Evolutionary conservation across 64 coral and sea anemone genomes (phyloP), one percentile per base, ranked within the genome.

Genomic region (Acropora yongei): DNA sequence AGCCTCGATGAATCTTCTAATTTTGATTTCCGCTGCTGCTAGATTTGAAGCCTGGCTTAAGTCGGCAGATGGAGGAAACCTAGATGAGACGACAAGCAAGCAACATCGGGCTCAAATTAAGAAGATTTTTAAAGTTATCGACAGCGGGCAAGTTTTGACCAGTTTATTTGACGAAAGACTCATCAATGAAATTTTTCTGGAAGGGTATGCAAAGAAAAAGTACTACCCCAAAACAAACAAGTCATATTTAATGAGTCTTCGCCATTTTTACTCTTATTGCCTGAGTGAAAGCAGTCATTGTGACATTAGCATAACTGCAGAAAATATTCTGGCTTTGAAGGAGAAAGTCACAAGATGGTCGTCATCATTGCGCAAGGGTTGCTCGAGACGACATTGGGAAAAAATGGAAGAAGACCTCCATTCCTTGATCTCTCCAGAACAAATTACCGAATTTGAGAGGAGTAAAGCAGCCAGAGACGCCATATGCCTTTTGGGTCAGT

Each of bases 331-430:
- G 17, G 58, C 78, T 53, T 68, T 81, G 40, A 66, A 46, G 49
- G 89, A 83, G 19, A 91, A 75, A 57, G 60, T 91, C 68, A 46
- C 12, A 30, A 18, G 79, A 19, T 91, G 89, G 79, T 91, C 68
- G 39, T 69, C 63, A 5, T 39, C 79, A 60, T 83, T 19, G 75
- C 78, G 41, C 16, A 8, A 68, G 46, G 16, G 67, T 7, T 72
- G 49, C 47, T 30, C 60, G 78, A 74, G 57, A 68, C 78, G 79
- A 47, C 89, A 91, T 49, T 83, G 79, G 89, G 78, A 84, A 68
- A 91, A 83, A 53, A 91, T 83, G 89, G 78, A 83, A 16, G 47
- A 91, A 83, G 89, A 91, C 69, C 55, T 91, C 13, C 41, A 83
- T 10, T 40, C 16, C 41, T 42, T 83, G 58, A 51, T 91, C 8